Conservation (phyloP, 1,140 invertebrate species). For the Meloidogyne exigua region DNA sequence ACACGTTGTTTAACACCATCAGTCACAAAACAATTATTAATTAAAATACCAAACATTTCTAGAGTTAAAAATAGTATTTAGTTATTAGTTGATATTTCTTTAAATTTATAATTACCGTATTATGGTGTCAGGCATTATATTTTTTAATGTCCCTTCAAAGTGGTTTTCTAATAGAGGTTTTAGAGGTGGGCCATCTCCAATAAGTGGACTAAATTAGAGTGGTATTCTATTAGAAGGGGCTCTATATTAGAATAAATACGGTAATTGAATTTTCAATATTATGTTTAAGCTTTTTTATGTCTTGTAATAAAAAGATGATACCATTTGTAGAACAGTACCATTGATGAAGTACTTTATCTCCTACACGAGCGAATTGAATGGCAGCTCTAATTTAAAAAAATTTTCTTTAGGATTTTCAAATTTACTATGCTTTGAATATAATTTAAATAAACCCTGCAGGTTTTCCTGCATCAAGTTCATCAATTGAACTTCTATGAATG, state of each 20-base stretch:
- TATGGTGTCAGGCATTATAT: too few species aligned
- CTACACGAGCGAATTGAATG: constrained; percentile 60
- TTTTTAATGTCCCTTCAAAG: too few species aligned
- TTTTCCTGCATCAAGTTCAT: constrained; percentile 56
- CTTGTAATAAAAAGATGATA: too few species aligned
- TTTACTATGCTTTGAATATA: too few species aligned
- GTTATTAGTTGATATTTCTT: neutral
- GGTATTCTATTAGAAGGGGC: too few species aligned
- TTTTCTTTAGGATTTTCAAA: neutral
- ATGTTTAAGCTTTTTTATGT: too few species aligned
- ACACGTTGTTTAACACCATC: constrained; percentile 55
- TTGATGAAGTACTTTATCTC: constrained; percentile 60
- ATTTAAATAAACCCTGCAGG: constrained; percentile 44
- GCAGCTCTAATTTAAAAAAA: constrained; percentile 9
- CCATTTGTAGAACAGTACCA: constrained; percentile 59
- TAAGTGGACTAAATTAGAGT: too few species aligned
- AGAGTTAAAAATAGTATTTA: neutral
- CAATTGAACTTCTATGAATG: constrained; percentile 57
- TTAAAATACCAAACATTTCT: constrained; percentile 62
- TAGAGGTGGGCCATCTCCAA: too few species aligned
- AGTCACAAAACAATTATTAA: constrained; percentile 63
- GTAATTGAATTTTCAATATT: too few species aligned
- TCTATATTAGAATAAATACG: too few species aligned
- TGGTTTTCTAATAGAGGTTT: too few species aligned
- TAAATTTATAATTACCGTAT: too few species aligned